Evolutionary conservation across 2,113 vertebrate genomes (phyloP).

Genomic region (Benitochromis conjunctus): DNA sequence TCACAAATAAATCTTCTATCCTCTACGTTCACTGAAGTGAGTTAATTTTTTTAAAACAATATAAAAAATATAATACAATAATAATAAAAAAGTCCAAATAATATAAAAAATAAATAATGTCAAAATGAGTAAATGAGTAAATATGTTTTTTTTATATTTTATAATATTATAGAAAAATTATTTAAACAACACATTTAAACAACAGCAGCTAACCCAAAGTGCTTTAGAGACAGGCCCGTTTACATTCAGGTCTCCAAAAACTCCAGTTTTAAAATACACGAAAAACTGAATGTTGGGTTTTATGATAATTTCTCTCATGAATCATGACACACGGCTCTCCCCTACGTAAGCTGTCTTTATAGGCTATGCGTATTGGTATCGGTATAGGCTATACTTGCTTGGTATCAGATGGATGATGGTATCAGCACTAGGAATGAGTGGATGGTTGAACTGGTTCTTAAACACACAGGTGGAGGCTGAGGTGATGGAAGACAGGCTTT

Average conservation of each 20-base stretch:
- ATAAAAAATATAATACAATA: not conserved
- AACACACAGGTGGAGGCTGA: not conserved
- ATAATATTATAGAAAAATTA: too few relatives aligned
- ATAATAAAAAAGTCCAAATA: not conserved
- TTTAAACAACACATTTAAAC: not conserved
- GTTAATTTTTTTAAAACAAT: not conserved
- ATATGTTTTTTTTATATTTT: too few relatives aligned
- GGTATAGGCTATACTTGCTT: too few relatives aligned
- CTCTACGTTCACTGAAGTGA: not conserved
- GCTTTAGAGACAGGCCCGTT: not conserved
- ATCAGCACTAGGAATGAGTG: not conserved
- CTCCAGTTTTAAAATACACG: not conserved
- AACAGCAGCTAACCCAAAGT: not conserved
- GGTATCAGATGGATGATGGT: too few relatives aligned
- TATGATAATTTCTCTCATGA: not conserved
- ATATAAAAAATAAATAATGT: not conserved
- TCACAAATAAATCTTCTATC: not conserved
- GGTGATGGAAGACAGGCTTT: not conserved
- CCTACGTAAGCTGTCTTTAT: not conserved
- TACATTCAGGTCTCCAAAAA: not conserved
- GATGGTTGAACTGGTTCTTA: not conserved
- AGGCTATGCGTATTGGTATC: not conserved
- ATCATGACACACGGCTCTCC: not conserved
- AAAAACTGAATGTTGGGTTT: not conserved
- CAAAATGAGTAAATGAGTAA: too few relatives aligned